Base-by-base conservation (phyloP, 2,797 vertebrate species). In the Chloroceryle inda region DNA sequence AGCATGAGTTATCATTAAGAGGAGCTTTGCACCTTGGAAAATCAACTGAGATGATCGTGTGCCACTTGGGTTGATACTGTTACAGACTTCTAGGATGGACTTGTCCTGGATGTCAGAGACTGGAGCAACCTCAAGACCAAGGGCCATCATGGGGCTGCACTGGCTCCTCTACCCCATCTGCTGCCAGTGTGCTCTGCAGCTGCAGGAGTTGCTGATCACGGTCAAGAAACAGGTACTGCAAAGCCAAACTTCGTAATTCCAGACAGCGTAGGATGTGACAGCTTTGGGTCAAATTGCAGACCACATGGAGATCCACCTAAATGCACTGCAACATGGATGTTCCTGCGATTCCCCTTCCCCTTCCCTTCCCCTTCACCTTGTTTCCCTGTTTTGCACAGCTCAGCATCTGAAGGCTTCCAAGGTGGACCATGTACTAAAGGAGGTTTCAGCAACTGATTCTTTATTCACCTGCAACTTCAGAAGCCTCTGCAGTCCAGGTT, bases 151-250 rank as follows among this genome's bases (percentile, higher is more conserved):
- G 0, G 53, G 20, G 17, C 66, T 62, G 15, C 2, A 5, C 58
- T 50, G 67, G 35, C 35, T 89, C 10, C 50, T 83, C 27, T 68
- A 52, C 11, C 47, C 7, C 83, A 58, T 62, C 62, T 62, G 49
- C 45, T 78, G 61, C 49, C 11, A 17, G 64, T 2, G 0, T 17
- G 50, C 27, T 71, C 83, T 64, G 61, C 61, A 71, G 56, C 50
- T 0, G 0, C 45, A 74, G 67, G 23, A 88, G 50, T n/a, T 10
- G 5, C 73, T 88, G 62, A 64, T 38, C 0, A 0, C 42, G 55
- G 53, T 33, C 64, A 88, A 73, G 59, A 86, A 94, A 67, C 35
- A 50, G 76, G 53, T 44, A 47, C 55, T 0, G 0, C 42, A 58
- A 81, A 89, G 58, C 45, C 91, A 69, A 58, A 64, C 82, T 49